Evolutionary conservation across 2,888 invertebrate genomes (phyloP).

Genomic region (Drosophila melanosoma): DNA sequence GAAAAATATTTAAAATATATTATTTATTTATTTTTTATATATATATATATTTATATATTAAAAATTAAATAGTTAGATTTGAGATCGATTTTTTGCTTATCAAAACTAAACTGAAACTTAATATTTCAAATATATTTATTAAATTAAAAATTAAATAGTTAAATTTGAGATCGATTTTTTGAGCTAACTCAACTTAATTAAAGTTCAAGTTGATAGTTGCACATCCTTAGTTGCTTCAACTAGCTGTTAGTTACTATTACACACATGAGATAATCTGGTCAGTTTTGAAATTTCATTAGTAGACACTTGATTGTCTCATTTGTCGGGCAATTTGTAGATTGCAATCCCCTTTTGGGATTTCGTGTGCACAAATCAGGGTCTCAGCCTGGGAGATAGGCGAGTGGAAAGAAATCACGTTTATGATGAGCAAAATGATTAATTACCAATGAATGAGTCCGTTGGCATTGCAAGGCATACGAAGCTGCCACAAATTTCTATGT

Average conservation of each 20-base stretch:
- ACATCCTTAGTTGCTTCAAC: not conserved
- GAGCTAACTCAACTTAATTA: not conserved
- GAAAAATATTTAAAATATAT: not conserved
- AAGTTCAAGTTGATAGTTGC: no score
- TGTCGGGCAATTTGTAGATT: conserved; percentile 54
- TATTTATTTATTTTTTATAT: no score
- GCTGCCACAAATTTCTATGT: conserved; percentile 30
- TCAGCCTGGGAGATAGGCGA: conserved; percentile 34
- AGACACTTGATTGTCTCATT: conserved; percentile 51
- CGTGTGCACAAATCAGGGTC: conserved; percentile 59
- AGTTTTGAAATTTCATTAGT: conserved; percentile 31
- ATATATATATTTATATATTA: no score
- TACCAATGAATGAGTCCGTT: conserved; percentile 82
- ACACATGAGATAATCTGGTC: not conserved
- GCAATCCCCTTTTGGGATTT: conserved; percentile 25
- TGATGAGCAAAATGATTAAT: conserved; percentile 83
- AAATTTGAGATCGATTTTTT: no score
- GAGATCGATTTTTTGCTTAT: no score
- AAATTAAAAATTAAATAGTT: no score
- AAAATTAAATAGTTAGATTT: no score
- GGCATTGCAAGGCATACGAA: conserved; percentile 60
- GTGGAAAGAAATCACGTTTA: conserved; percentile 79
- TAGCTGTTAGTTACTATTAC: not conserved
- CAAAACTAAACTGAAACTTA: not conserved
- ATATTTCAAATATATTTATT: no score